Base-by-base conservation (phyloP, 53 echinoderm and acorn worm genomes). In the Actinopyga echinites region DNA sequence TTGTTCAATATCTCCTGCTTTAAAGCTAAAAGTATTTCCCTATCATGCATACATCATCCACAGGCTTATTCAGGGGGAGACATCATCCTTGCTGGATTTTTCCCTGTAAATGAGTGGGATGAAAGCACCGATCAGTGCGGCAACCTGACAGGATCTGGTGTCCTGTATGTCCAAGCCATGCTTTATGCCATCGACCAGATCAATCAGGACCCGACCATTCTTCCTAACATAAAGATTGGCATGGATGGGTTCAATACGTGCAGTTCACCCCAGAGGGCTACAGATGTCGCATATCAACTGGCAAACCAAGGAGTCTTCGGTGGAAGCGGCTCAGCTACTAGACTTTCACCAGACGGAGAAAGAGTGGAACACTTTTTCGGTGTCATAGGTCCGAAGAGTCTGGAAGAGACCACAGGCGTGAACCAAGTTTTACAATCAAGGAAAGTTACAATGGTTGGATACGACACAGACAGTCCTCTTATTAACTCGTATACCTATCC, bases 201-300 rank as follows among this genome's bases (percentile, higher is more conserved):
- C 65, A 95, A 95, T 81, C 29, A 37, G 0, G 93, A 91, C 43
- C 24, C 23, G 21, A 20, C 2, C 9, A 37, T 93, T 17, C 79
- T 95, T 13, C 91, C 95, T 2, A 82, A 64, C 26, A 66, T 95
- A 9, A 75, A 56, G 1, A 35, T 95, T 1, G 95, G 95, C 17
- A 82, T 95, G 65, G 92, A 95, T 78, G 93, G 85, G 0, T 86
- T 93, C 36, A 91, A 95, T 37, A 93, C 95, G 1, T 95, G 95
- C 64, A 29, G 29, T 17, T 80, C 35, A 25, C 80, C 80, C 7
- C 62, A 58, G 28, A 35, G 36, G 28, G 80, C 80, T 32, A 38
- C 60, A 20, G 59, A 80, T 38, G 10, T 60, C 6, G 36, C 62
- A 5, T 4, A 58, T 4, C 38, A 80, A 33, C 80, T 80, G 4